Evolutionary conservation across 1,140 invertebrate genomes (phyloP).

Genomic region (Lepidurus couesii): DNA sequence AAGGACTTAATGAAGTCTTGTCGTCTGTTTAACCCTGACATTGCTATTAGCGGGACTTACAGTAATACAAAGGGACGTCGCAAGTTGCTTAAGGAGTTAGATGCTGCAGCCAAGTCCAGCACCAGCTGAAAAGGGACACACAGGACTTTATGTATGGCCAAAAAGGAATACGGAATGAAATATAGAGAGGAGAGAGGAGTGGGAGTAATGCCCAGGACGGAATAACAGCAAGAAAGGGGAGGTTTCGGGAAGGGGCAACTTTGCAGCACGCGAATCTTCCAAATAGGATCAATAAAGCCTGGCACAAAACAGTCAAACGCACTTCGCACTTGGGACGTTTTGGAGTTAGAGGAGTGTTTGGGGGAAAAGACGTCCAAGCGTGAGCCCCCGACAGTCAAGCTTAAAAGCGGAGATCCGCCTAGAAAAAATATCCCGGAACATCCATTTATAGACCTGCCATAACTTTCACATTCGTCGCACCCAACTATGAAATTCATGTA

Average conservation of each 20-base stretch:
- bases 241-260: not conserved
- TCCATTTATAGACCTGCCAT: no score
- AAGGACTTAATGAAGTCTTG: slow-evolving; percentile 1
- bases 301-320: slow-evolving; percentile 18
- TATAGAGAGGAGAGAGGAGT: not conserved
- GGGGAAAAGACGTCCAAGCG: not conserved
- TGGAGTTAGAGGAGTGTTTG: not conserved
- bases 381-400: no score
- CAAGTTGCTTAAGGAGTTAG: slow-evolving; percentile 22
- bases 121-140: not conserved
- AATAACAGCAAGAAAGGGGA: slow-evolving; percentile 9
- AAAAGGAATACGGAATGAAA: slow-evolving; percentile 14
- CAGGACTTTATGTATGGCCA: not conserved
- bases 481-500: no score
- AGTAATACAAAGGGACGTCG: slow-evolving; percentile 9
- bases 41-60: slow-evolving; percentile 8
- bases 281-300: slow-evolving; percentile 19
- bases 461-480: no score
- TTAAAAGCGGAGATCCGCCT: no score
- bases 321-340: slow-evolving; percentile 18
- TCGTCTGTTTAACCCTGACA: not conserved
- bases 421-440: no score
- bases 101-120: not conserved
- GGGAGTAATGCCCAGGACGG: not conserved
- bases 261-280: slow-evolving; percentile 17